Evolutionary conservation across 2,797 vertebrate species (phyloP).

Genomic region (Lacerta viridis): DNA sequence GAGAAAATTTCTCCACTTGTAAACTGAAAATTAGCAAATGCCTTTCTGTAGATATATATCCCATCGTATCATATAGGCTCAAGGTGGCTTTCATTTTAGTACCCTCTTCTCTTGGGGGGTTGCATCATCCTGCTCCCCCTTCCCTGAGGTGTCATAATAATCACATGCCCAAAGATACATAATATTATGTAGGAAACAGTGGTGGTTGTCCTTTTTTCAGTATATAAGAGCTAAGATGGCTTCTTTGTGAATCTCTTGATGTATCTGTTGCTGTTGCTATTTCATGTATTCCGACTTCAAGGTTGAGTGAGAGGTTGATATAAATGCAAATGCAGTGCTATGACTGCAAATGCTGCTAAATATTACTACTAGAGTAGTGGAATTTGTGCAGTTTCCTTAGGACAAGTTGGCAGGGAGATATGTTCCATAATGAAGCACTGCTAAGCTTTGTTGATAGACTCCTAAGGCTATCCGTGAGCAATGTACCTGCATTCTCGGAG

Average conservation of each 20-base stretch:
- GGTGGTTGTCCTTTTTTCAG: background rate
- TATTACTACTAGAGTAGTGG: background rate
- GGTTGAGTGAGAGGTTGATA: constrained; percentile 8
- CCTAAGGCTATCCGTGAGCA: background rate
- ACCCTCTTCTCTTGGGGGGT: background rate
- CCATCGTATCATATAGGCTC: background rate
- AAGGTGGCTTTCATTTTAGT: background rate
- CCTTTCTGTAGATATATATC: background rate
- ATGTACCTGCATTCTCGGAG: constrained; percentile 7
- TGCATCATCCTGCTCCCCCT: background rate
- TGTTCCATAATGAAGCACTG: constrained; percentile 10
- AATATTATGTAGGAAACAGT: background rate
- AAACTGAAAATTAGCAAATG: background rate
- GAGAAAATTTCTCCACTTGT: too few relatives aligned
- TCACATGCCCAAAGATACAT: background rate
- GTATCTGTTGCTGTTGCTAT: background rate
- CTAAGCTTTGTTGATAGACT: constrained; percentile 11
- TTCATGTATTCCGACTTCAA: constrained; percentile 15
- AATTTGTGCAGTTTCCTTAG: constrained; percentile 6
- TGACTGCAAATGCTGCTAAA: constrained; percentile 16
- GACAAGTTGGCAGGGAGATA: background rate
- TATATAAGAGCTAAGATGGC: constrained; percentile 11
- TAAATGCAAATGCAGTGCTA: background rate
- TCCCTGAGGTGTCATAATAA: background rate
- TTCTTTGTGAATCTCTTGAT: background rate